Base-by-base conservation (phyloP, 1,140 invertebrate genomes). In the Drosophila rhopaloa region DNA sequence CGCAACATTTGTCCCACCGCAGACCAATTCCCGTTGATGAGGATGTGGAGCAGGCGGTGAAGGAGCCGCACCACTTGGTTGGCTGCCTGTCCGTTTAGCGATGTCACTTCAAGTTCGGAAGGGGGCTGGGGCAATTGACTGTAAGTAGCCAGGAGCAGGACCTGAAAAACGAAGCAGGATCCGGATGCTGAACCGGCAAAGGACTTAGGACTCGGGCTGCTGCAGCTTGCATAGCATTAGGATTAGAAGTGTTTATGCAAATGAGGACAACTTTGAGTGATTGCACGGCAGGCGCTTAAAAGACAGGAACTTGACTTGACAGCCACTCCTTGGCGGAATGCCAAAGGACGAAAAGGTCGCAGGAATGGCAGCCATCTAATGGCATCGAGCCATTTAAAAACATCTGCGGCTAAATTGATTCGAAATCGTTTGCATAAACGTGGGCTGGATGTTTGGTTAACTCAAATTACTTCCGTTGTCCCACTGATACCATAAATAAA, bases 191-290 rank as follows among this genome's bases (percentile, higher is more conserved):
- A 40, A 56, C 35, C 35, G n/a, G 29, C 11, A 6, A 37, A 47
- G 63, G 62, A 56, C 62, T 24, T 3, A 11, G 48, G 48, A 32
- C 48, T 38, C 24, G 38, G 48, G 65, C 58, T 58, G 56, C 65
- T 80, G 76, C 71, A 80, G 81, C 79, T 70, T 86, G 83, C 71
- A 76, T 68, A 79, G 83, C 76, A 82, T 88, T 88, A 67, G 82
- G 82, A 86, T 86, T 86, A 86, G 83, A 85, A 85, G 82, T 85
- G 82, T 85, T 86, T 88, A 86, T 82, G 83, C 82, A 86, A 86
- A 86, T 86, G 83, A 83, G 83, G 62, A 82, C 79, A 88, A 79
- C 83, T 79, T 88, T 88, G 82, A 86, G 83, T 76, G 82, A 86
- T 85, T 88, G 83, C 75, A 63, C 44, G 82, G 43, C 44, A 63